A percentile compares a stretch with the other conserved stretches of the same genome.
Conservation (phyloP, 2,888 invertebrate genomes). For the Aphrophora alni region DNA sequence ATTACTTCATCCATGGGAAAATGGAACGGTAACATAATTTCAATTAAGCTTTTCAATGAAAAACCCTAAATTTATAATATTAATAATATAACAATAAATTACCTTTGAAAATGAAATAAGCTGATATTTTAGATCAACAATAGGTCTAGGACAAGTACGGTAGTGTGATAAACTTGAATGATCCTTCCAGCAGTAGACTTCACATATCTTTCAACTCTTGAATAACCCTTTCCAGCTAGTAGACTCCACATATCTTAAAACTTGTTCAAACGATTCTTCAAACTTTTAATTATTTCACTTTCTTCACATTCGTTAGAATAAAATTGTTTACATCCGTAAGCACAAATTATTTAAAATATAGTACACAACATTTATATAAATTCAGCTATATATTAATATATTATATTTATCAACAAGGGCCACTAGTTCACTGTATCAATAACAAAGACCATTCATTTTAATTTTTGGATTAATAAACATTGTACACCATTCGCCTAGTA, state of each 20-base stretch:
- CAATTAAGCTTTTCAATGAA: no score
- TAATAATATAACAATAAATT: not conserved
- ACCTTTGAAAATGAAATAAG: not conserved
- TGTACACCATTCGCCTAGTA: no score
- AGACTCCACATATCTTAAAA: not conserved
- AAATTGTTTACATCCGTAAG: not conserved
- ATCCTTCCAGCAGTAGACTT: no score
- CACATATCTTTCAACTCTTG: no score
- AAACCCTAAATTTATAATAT: no score
- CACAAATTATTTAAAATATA: not conserved
- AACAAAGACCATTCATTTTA: not conserved
- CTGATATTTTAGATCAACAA: not conserved
- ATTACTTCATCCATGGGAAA: no score
- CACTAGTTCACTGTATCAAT: not conserved
- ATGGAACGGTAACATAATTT: no score
- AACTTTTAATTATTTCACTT: not conserved
- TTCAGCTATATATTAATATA: not conserved
- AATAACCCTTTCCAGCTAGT: not conserved
- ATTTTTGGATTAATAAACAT: not conserved
- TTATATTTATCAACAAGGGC: not conserved
- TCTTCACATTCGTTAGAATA: not conserved
- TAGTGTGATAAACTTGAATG: not conserved
- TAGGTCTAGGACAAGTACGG: not conserved
- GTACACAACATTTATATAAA: not conserved
- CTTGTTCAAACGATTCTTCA: not conserved